A percentile compares a stretch with the other conserved stretches of the same genome.
Evolutionary conservation across 2,797 vertebrate genomes (phyloP).

Genomic region (Neosilurus hyrtlii): DNA sequence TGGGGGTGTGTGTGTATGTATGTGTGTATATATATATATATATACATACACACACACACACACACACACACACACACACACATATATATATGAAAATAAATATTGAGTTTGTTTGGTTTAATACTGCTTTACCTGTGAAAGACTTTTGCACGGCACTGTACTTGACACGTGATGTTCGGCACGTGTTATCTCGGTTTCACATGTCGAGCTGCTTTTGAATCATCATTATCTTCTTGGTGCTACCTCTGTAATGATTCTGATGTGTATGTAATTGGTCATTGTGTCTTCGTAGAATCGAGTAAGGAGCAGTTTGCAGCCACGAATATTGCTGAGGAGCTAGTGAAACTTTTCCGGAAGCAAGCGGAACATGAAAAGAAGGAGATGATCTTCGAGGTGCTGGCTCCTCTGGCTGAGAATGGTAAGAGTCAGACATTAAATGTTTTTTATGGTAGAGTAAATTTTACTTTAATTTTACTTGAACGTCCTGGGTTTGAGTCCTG

Average conservation of each 20-base stretch:
- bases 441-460: neutral
- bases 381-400: constrained; percentile 98
- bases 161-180: neutral
- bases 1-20: too few species aligned
- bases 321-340: constrained; percentile 92
- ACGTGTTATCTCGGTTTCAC: neutral
- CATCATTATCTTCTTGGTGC: neutral
- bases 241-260: constrained; percentile 89
- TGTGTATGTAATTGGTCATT: constrained; percentile 48
- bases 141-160: neutral
- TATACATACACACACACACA: too few species aligned
- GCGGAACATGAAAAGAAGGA: constrained; percentile 95
- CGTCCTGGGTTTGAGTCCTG: too few species aligned
- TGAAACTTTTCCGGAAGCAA: constrained; percentile 94
- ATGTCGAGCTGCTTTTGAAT: neutral
- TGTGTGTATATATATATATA: too few species aligned
- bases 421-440: constrained; percentile 50
- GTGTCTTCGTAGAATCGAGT: constrained; percentile 70
- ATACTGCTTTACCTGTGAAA: too few species aligned
- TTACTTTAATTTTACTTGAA: too few species aligned
- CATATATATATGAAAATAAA: too few species aligned
- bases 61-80: too few species aligned
- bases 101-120: too few species aligned
- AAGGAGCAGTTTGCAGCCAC: constrained; percentile 93
- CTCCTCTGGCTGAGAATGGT: constrained; percentile 98